A percentile compares a stretch with the other conserved stretches of the same genome.
These are phyloP conservation scores for Hybos culiciformis DNA, from an alignment of 2,888 invertebrate genomes.

Conservation along the genomic window DNA sequence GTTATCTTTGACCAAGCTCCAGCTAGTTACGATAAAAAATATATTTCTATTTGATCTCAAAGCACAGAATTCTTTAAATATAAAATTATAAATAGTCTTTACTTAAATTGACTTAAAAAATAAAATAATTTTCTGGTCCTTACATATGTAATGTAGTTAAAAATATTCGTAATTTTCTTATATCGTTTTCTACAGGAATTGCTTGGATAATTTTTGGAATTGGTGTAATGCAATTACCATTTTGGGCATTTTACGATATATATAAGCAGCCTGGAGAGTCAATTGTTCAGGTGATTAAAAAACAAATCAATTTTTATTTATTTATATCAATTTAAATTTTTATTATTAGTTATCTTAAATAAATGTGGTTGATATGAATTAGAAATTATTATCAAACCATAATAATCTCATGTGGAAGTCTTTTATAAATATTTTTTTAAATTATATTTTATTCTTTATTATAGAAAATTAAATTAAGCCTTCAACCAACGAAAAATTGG, in stretches of 20 bases:
- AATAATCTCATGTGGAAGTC: too few species aligned
- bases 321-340: too few species aligned
- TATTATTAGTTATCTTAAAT: neutral
- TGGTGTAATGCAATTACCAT: conserved; percentile 38
- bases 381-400: too few species aligned
- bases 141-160: neutral
- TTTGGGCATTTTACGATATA: conserved; percentile 29
- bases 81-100: too few species aligned
- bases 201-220: conserved; percentile 39
- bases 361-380: too few species aligned
- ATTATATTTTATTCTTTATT: neutral
- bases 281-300: conserved; percentile 12
- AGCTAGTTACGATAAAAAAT: too few species aligned
- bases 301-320: too few species aligned
- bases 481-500: conserved; percentile 27
- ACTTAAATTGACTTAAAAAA: neutral
- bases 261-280: conserved; percentile 25
- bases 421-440: neutral
- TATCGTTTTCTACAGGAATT: conserved; percentile 16
- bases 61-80: too few species aligned
- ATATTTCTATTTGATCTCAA: too few species aligned
- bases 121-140: neutral
- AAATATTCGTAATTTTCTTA: neutral
- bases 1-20: too few species aligned
- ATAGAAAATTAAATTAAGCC: conserved; percentile 27